Evolutionary conservation across 2,888 invertebrate species (phyloP).

Genomic region (Brenthis ino): DNA sequence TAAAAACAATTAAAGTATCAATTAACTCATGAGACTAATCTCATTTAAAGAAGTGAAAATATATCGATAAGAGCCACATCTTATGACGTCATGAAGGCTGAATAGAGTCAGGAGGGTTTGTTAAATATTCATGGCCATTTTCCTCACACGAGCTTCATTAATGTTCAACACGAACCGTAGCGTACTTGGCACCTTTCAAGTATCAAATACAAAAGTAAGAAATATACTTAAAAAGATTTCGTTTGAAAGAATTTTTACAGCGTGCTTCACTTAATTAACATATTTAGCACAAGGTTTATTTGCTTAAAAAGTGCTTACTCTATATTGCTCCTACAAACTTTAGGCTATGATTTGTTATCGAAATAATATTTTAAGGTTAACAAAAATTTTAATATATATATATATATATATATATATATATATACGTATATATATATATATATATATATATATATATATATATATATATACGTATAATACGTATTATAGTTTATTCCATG

Average conservation of each 20-base stretch:
- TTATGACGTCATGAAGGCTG: slow-evolving; percentile 56
- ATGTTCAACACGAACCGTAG: slow-evolving; percentile 48
- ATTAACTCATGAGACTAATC: no score
- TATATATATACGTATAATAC: no score
- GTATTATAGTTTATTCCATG: no score
- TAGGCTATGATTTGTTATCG: no score
- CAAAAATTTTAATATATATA: no score
- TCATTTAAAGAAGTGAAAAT: neutral
- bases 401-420: no score
- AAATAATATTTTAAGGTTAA: no score
- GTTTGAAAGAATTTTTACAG: neutral
- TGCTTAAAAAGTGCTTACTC: neutral
- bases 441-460: no score
- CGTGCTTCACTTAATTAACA: neutral
- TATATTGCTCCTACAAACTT: no score
- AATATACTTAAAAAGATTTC: neutral
- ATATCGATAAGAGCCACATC: slow-evolving; percentile 37
- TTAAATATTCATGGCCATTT: slow-evolving; percentile 63
- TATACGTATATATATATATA: no score
- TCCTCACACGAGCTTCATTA: slow-evolving; percentile 57
- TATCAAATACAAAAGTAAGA: neutral
- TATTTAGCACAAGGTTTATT: neutral
- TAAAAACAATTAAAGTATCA: no score
- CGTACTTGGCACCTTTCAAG: slow-evolving; percentile 26
- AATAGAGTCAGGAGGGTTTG: slow-evolving; percentile 48